Percentiles rank a stretch among this genome's conserved stretches.
These are phyloP conservation scores for Spinibarbus caldwelli DNA, from an alignment of 2,797 vertebrate species.

Conservation along the genomic window DNA sequence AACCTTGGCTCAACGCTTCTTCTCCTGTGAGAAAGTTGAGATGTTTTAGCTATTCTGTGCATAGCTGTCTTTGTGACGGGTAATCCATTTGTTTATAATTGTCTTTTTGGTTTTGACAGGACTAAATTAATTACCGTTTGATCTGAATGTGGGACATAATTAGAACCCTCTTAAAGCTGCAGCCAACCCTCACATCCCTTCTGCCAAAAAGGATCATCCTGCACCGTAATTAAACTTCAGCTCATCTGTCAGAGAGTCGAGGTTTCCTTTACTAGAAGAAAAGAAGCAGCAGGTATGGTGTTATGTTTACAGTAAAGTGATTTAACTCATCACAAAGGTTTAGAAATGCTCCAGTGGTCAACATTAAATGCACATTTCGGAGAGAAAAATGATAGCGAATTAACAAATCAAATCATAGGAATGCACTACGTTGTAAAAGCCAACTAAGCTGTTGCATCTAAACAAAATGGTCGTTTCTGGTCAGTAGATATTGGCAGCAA, in stretches of 20 bases:
- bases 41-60: conserved; percentile 20
- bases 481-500: neutral
- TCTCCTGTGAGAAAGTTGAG: conserved; percentile 44
- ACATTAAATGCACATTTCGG: neutral
- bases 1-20: conserved; percentile 14
- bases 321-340: neutral
- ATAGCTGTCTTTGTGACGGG: conserved; percentile 39
- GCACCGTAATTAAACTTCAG: conserved; percentile 56
- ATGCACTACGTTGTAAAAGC: neutral
- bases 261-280: conserved; percentile 27
- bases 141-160: conserved; percentile 56
- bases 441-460: neutral
- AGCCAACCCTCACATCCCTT: conserved; percentile 31
- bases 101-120: conserved; percentile 48
- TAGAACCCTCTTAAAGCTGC: conserved; percentile 50
- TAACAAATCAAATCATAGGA: neutral
- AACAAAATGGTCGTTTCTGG: neutral
- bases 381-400: neutral
- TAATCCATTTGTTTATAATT: conserved; percentile 54
- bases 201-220: conserved; percentile 43
- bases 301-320: conserved; percentile 1
- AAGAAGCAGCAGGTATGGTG: conserved; percentile 22
- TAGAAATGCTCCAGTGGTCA: neutral
- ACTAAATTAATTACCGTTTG: conserved; percentile 57
- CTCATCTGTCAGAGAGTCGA: conserved; percentile 48